These are phyloP conservation scores for Tiliacea aurago DNA, from an alignment of 2,888 invertebrate species.

Conservation along the genomic window DNA sequence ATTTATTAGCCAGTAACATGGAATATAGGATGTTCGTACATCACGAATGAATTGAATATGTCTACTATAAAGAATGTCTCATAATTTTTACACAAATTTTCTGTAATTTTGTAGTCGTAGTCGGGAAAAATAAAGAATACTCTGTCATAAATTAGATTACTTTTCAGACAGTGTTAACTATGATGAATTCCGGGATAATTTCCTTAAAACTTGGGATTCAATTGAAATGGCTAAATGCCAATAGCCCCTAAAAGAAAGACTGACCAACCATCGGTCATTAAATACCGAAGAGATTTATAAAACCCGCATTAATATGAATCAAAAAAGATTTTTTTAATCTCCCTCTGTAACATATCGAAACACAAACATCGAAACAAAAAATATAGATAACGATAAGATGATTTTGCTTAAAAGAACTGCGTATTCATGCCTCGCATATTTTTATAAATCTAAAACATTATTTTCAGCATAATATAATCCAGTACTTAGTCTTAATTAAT, in stretches of 20 bases:
- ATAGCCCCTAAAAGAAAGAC: background rate
- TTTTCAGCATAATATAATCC: background rate
- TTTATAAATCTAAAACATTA: background rate
- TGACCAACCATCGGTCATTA: background rate
- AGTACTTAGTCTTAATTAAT: background rate
- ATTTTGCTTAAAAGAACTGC: background rate
- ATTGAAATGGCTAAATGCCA: background rate
- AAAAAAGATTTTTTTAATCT: background rate
- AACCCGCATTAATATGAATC: background rate
- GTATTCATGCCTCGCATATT: background rate
- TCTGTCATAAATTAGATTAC: background rate
- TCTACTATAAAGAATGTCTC: background rate
- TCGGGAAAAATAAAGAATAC: background rate
- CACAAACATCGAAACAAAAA: no score
- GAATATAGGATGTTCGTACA: background rate
- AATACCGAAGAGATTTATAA: background rate
- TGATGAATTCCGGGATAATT: background rate
- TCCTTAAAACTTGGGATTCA: background rate
- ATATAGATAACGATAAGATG: background rate
- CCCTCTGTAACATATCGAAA: background rate
- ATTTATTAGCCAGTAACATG: background rate
- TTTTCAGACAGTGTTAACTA: conserved; percentile 10
- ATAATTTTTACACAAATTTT: background rate
- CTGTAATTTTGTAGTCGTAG: no score
- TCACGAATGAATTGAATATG: background rate